Base-by-base conservation (phyloP, 92 coral and sea anemone genomes). In the Parazoanthus atlanticus region DNA sequence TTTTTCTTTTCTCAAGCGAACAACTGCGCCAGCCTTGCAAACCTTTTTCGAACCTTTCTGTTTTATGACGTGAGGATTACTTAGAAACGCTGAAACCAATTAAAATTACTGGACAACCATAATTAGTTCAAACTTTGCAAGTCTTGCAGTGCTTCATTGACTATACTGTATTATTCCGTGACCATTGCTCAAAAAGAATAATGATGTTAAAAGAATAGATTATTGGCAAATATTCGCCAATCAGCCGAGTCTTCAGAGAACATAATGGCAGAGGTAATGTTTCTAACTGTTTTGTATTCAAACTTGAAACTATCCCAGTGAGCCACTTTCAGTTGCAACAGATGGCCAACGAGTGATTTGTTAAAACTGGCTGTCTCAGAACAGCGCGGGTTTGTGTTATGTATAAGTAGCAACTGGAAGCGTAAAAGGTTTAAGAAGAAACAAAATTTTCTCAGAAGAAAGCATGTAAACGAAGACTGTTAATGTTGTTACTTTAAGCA, bases 271-370 rank as follows among this genome's bases (percentile, higher is more conserved):
- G n/a, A 69, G 32, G 29, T 26, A 84, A 70, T 43, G 28, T 13
- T 30, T 5, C 2, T 28, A 84, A 31, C 78, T 28, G 26, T 47
- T 66, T 67, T 25, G 40, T 49, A 23, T 31, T 84, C 65, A 84
- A 84, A 21, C 31, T 26, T 69, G 58, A 43, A 30, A 33, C 78
- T 0, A 29, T 56, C 71, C 70, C 16, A 69, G 12, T 54, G 32
- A 84, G 29, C 34, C 32, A 40, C 67, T 70, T 70, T n/a, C n/a
- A n/a, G n/a, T n/a, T 43, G 78, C 56, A 69, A 84, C 87, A 84
- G 87, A 84, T 84, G 87, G 66, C 15, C 41, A 31, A 4, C 6
- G 66, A 69, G 31, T 26, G 15, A 30, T 17, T 23, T 19, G 23
- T 29, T 19, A 40, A 36, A 41, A 16, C 33, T 31, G 13, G 5